Conservation (phyloP, 1,140 invertebrate genomes). For the Theocolax elegans region DNA sequence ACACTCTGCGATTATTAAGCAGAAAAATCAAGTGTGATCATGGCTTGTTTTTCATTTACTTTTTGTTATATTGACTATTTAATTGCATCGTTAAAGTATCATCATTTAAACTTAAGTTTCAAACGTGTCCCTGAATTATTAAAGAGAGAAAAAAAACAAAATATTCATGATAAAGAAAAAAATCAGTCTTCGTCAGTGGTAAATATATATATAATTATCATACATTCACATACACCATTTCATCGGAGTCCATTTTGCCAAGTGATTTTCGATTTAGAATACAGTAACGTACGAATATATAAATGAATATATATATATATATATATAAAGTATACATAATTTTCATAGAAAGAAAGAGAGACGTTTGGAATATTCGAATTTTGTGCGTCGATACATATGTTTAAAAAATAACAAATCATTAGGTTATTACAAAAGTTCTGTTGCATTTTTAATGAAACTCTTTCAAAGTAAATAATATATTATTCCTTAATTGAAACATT, state of each 20-base stretch:
- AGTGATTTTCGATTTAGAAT: constrained; percentile 44
- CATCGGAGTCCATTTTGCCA: constrained; percentile 46
- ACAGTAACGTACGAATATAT: constrained; percentile 33
- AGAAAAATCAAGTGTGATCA: constrained; percentile 32
- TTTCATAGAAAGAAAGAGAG: constrained; percentile 43
- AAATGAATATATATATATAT: constrained; percentile 24
- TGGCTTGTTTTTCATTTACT: constrained; percentile 36
- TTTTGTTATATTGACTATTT: constrained; percentile 41
- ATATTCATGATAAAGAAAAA: constrained; percentile 35
- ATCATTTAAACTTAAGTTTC: constrained; percentile 30
- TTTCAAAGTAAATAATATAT: constrained; percentile 15
- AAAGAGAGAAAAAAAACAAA: constrained; percentile 41
- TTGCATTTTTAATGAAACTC: constrained; percentile 31
- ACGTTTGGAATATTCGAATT: constrained; percentile 27
- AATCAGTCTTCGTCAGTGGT: constrained; percentile 31
- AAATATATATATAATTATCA: constrained; percentile 38
- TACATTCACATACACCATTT: constrained; percentile 24
- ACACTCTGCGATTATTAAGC: constrained; percentile 8
- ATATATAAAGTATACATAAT: constrained; percentile 21
- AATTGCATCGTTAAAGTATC: constrained; percentile 35
- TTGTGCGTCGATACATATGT: constrained; percentile 27
- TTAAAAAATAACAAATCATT: constrained; percentile 6
- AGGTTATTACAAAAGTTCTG: constrained; percentile 36
- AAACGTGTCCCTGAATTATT: constrained; percentile 28
- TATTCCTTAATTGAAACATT: too few relatives aligned